Base-by-base conservation (phyloP, 2,888 invertebrate genomes). In the Melieria picta region DNA sequence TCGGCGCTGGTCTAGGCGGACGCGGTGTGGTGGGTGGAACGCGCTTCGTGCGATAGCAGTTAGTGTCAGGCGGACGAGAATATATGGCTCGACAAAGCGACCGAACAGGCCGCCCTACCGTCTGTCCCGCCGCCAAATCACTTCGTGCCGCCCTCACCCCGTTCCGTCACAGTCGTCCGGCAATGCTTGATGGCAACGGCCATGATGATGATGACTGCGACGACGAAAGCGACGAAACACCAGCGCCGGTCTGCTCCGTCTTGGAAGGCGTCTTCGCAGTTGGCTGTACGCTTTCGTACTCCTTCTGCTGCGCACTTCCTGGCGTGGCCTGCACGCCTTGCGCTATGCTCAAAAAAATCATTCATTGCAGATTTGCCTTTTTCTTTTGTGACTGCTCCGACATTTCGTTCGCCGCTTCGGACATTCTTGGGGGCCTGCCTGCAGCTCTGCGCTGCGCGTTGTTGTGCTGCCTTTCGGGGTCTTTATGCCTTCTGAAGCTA, bases 1-100 rank as follows among this genome's bases (percentile, higher is more conserved):
- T 30, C 50, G 4, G 2, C n/a, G 55, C 46, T 30, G 30, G 30
- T 30, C 1, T 30, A 30, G 30, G 30, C 30, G 30, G 30, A 30
- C 30, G 30, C 30, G 30, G 30, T 1, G 30, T 30, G 30, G 30
- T 30, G 30, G 30, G 30, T 30, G 30, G 30, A 16, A 13, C 9
- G 30, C 58, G 73, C 74, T 76, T 76, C 77, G 77, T 78, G 79
- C 86, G 87, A 87, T 87, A 87, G 87, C 86, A 87, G 87, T 87
- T 86, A 87, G 86, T 86, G 87, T 87, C 86, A 87, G 85, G 84
- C 84, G 82, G 83, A 83, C 79, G 83, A 84, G 86, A 87, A 86
- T 87, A 87, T 86, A 86, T 86, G 82, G 82, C 80, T 77, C 78
- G 77, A 78, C 79, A 78, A 74, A 72, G 69, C 73, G 72, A 73